Evolutionary conservation across 2,113 vertebrate genomes (phyloP).

Genomic region (Cryptomyrus ogoouensis): DNA sequence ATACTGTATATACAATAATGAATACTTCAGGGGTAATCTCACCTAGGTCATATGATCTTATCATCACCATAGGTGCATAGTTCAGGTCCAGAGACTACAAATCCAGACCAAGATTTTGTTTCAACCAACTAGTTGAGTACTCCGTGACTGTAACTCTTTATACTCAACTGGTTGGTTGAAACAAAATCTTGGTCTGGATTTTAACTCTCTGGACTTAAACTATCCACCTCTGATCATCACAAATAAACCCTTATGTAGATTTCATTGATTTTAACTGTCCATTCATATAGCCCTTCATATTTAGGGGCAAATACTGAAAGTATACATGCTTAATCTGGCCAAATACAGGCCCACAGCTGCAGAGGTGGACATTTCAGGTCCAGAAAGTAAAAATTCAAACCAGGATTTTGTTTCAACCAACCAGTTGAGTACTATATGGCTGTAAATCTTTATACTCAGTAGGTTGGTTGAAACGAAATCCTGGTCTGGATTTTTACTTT

Average conservation of each 20-base stretch:
- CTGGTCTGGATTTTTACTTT: too few relatives aligned
- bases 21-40: neutral
- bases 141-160: too few relatives aligned
- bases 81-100: neutral
- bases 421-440: too few relatives aligned
- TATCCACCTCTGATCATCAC: neutral
- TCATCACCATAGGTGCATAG: neutral
- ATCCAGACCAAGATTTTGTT: neutral
- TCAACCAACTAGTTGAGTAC: too few relatives aligned
- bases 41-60: neutral
- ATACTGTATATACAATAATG: neutral
- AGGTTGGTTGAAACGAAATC: too few relatives aligned
- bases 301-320: neutral
- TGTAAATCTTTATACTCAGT: too few relatives aligned
- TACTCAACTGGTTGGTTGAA: neutral
- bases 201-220: neutral
- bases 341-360: neutral
- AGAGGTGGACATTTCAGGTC: too few relatives aligned
- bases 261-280: neutral
- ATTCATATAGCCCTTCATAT: neutral
- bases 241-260: neutral
- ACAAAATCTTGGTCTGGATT: neutral
- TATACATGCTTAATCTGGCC: neutral
- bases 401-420: too few relatives aligned
- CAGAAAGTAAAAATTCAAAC: too few relatives aligned